phyloP scores from a whole-genome alignment of 2,888 invertebrate genomes.

The Euspilapteryx auroguttella region DNA sequence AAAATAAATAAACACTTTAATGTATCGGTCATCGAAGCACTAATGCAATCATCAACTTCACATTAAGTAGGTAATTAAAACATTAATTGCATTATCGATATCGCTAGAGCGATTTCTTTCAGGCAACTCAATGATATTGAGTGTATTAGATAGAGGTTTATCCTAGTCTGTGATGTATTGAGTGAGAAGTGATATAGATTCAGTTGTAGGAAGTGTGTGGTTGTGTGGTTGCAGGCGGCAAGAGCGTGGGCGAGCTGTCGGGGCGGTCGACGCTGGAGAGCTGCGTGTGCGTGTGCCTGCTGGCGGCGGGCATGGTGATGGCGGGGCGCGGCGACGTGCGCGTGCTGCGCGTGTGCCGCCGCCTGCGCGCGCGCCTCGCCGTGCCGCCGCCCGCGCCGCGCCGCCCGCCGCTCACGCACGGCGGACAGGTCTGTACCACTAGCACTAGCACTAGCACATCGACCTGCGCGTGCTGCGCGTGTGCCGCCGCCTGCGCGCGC shows the following conservation, averaged over 20 bases:
- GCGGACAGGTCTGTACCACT: constrained; percentile 21
- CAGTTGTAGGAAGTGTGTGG: no score
- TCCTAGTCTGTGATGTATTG: no score
- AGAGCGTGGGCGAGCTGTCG: constrained; percentile 81
- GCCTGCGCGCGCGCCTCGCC: constrained; percentile 81
- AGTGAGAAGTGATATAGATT: no score
- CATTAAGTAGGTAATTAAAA: no score
- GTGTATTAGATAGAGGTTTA: no score
- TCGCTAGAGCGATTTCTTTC: no score
- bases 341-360: constrained; percentile 80
- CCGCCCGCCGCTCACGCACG: constrained; percentile 73
- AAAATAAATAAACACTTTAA: no score
- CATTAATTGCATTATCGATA: no score
- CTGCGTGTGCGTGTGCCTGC: constrained; percentile 79
- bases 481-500: constrained; percentile 81
- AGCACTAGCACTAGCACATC: constrained; percentile 6
- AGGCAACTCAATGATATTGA: no score
- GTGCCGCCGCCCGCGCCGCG: constrained; percentile 11
- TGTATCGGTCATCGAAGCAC: no score
- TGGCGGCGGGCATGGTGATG: constrained; percentile 89
- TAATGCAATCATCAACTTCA: no score
- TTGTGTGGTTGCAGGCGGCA: no score
- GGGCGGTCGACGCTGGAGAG: constrained; percentile 90
- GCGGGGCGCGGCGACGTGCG: constrained; percentile 90
- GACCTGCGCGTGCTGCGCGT: constrained; percentile 80